Evolutionary conservation across 2,888 invertebrate species (phyloP), one percentile per base, ranked within the genome.

Genomic region (Drosophila mimetica): DNA sequence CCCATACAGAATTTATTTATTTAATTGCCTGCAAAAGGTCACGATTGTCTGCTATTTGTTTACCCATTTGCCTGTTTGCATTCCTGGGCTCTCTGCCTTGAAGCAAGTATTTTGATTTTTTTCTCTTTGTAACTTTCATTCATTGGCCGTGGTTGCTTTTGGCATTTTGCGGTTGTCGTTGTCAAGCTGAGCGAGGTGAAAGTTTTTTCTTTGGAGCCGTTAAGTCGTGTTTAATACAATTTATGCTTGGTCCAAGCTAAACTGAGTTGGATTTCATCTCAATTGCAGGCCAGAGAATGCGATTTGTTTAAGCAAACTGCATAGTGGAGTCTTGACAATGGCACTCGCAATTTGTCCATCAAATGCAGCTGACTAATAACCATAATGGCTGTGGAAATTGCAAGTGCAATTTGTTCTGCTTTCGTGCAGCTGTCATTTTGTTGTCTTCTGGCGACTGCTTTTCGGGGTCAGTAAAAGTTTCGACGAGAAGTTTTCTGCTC

Each of bases 121-220:
- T 41, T 20, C 2, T 65, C 66, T 78, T 74, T 74, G 70, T 84
- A 82, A 86, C 89, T 89, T 89, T 89, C 90, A 89, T 89, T 89
- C 89, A 88, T 80, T 74, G 60, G 48, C 36, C 42, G 36, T 36
- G 32, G 39, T 76, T 71, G 77, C 71, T 69, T 71, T 78, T 85
- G 82, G 46, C 46, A 46, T 46, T 46, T 79, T 77, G 63, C 51
- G 65, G 65, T 63, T 58, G 59, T 44, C 70, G 50, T 65, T 72
- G 74, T 61, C 70, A 60, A 44, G 69, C 71, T 72, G 73, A 76
- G 53, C 44, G 63, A 71, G 89, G 89, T 87, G 89, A 89, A 89
- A 89, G 89, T 89, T 89, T 89, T 39, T 77, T 76, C 71, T 74
- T 48, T 59, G 65, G 55, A 54, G 67, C 67, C 65, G 66, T 67